phyloP scores from a whole-genome alignment of 1,140 invertebrate genomes.

The Drosophila tropicalis region DNA sequence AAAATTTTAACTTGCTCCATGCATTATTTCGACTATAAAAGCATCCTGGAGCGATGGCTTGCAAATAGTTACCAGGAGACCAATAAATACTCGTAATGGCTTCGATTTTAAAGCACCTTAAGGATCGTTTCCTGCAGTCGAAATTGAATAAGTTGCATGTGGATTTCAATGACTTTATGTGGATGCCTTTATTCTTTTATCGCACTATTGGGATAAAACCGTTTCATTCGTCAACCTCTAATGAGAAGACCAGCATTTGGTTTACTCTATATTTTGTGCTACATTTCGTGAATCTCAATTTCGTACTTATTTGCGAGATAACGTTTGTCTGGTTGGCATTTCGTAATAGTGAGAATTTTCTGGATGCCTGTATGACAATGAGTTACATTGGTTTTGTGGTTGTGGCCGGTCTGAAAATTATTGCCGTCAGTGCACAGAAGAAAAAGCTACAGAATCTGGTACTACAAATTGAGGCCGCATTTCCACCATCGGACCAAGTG shows the following conservation, averaged over 20 bases:
- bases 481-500: constrained; percentile 27
- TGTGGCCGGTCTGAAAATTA: constrained; percentile 58
- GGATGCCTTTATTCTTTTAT: constrained; percentile 42
- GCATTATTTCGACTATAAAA: background rate
- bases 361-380: constrained; percentile 60
- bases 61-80: background rate
- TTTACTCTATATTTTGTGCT: constrained; percentile 12
- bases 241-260: constrained; percentile 11
- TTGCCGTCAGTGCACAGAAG: constrained; percentile 45
- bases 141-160: background rate
- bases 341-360: constrained; percentile 43
- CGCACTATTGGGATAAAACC: constrained; percentile 45
- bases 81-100: background rate
- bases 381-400: constrained; percentile 56
- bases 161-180: constrained; percentile 47
- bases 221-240: constrained; percentile 19
- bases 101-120: background rate
- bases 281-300: constrained; percentile 38
- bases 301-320: constrained; percentile 32
- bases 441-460: constrained; percentile 37
- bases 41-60: background rate
- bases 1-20: background rate
- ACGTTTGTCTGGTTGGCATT: constrained; percentile 27
- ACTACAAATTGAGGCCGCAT: constrained; percentile 37
- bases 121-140: background rate